Conservation (phyloP, 2,888 invertebrate genomes). For the Amphipoea oculea region DNA sequence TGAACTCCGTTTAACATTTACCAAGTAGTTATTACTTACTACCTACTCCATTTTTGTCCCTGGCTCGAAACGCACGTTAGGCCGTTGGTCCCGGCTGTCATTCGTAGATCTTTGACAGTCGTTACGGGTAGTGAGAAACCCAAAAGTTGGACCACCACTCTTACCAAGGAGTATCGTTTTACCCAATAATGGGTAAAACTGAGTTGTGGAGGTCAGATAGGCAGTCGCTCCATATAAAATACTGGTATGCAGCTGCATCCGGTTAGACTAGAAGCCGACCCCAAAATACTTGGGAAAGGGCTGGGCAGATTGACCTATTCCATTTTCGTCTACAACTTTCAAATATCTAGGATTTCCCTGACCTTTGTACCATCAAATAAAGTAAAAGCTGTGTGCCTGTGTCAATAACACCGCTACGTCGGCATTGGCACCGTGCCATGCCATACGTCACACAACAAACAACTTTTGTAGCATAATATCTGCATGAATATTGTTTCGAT, state of each 20-base stretch:
- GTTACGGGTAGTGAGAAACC: not conserved
- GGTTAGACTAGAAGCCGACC: not conserved
- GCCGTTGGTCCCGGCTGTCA: no score
- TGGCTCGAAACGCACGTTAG: not conserved
- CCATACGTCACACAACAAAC: constrained; percentile 12
- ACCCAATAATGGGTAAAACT: not conserved
- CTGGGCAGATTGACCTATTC: no score
- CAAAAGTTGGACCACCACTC: not conserved
- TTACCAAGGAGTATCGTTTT: not conserved
- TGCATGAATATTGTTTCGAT: not conserved
- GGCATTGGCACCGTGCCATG: constrained; percentile 13
- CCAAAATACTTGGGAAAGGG: not conserved
- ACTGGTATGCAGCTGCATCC: not conserved
- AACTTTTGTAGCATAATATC: constrained; percentile 8
- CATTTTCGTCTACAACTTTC: not conserved
- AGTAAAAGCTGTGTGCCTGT: constrained; percentile 14
- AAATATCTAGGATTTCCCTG: not conserved
- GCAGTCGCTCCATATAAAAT: not conserved
- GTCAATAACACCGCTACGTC: constrained; percentile 10
- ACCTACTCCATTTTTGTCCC: not conserved
- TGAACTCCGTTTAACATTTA: not conserved
- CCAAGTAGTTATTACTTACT: not conserved
- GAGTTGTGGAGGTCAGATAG: not conserved
- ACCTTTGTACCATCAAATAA: constrained; percentile 17
- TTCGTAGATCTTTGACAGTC: no score